A percentile compares a stretch with the other conserved stretches of the same genome.
Conservation (phyloP, 2,888 invertebrate species). For the Andrena chrysosceles region DNA sequence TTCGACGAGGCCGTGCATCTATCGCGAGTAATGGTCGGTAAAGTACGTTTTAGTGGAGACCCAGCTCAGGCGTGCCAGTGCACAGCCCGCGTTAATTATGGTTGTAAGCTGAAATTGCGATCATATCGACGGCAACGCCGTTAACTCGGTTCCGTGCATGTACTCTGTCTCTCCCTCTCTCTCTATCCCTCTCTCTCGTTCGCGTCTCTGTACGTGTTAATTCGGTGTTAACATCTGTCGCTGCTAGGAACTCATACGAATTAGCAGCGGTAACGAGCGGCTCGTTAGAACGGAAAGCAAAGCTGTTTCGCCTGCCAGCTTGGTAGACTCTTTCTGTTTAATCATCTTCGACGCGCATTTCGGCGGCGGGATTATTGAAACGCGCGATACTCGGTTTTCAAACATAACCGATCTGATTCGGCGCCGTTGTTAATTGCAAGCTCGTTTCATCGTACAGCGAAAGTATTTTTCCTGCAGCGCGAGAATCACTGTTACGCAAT, state of each 20-base stretch:
- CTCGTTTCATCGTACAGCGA: not conserved
- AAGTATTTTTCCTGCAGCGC: slow-evolving; percentile 4
- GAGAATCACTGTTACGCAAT: not conserved
- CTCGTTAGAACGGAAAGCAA: not conserved
- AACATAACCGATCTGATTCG: not conserved
- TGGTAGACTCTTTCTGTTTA: not conserved
- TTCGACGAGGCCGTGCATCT: slow-evolving; percentile 37
- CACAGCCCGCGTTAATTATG: slow-evolving; percentile 71
- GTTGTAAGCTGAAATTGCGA: slow-evolving; percentile 74
- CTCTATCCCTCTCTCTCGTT: not conserved
- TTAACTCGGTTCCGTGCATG: slow-evolving; percentile 57
- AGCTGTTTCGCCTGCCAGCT: not conserved
- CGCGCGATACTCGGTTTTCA: not conserved
- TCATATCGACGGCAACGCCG: slow-evolving; percentile 70
- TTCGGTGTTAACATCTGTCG: slow-evolving; percentile 68
- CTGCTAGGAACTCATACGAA: slow-evolving; percentile 34
- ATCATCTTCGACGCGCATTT: not conserved
- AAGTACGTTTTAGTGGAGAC: slow-evolving; percentile 66
- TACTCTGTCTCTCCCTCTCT: not conserved
- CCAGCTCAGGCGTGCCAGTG: slow-evolving; percentile 54
- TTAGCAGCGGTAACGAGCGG: slow-evolving; percentile 34
- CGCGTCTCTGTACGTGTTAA: slow-evolving; percentile 58
- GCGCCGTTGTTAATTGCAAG: not conserved
- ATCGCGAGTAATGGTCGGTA: slow-evolving; percentile 63
- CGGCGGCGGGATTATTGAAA: not conserved